phyloP scores from a whole-genome alignment of 2,888 invertebrate species.

The Scaptomyza polygonia region DNA sequence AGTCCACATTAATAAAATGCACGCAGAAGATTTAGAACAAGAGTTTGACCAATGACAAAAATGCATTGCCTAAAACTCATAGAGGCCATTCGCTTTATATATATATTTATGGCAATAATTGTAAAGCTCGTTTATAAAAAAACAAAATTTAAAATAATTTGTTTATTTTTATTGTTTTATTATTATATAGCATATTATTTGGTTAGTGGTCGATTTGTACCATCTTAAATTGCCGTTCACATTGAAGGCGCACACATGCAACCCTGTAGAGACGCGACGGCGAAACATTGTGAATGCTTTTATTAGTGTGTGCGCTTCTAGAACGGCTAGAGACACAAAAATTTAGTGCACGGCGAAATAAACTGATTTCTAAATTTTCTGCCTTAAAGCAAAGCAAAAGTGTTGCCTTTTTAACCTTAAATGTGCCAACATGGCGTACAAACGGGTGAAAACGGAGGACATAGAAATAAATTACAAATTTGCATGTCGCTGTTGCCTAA shows the following conservation, averaged over 20 bases:
- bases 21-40: conserved; percentile 1
- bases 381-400: conserved; percentile 10
- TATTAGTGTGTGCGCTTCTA: conserved; percentile 38
- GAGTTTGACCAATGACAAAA: not conserved
- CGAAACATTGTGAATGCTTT: conserved; percentile 46
- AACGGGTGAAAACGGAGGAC: conserved; percentile 40
- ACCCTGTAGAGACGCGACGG: conserved; percentile 34
- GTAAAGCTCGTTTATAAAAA: not conserved
- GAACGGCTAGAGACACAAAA: conserved; percentile 37
- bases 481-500: conserved; percentile 79
- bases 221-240: conserved; percentile 27
- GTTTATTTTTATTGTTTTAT: not conserved
- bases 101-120: not conserved
- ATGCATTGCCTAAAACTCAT: not conserved
- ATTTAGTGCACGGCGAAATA: conserved; percentile 24
- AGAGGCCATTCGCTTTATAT: not conserved
- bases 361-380: conserved; percentile 22
- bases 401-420: conserved; percentile 6
- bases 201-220: no score
- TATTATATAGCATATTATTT: no score
- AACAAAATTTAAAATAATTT: no score
- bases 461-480: conserved; percentile 64
- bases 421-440: conserved; percentile 55
- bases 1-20: conserved; percentile 40
- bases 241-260: conserved; percentile 15